A percentile compares a stretch with the other conserved stretches of the same genome.
Evolutionary conservation across 2,113 vertebrate genomes (phyloP).

Genomic region (Rhynchomys soricoides): DNA sequence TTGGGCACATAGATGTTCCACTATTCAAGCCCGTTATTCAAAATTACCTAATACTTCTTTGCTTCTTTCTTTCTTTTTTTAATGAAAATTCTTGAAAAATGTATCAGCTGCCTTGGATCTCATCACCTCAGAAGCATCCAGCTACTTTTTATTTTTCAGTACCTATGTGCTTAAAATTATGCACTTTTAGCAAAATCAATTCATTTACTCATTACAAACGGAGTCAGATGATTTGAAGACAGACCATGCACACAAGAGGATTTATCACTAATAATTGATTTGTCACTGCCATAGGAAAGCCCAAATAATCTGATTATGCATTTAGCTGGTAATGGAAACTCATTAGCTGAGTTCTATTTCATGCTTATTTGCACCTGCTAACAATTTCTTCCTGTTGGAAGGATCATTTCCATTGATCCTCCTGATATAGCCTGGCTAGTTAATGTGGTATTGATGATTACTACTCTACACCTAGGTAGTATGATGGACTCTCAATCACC

Average conservation of each 20-base stretch:
- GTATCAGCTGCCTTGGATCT: neutral
- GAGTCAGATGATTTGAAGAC: slow-evolving; percentile 61
- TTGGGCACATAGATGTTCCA: neutral
- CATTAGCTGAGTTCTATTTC: slow-evolving; percentile 86
- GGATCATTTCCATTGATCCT: slow-evolving; percentile 71
- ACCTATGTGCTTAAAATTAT: slow-evolving; percentile 21
- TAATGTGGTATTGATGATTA: slow-evolving; percentile 51
- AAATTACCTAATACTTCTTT: neutral
- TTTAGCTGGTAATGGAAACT: slow-evolving; percentile 85
- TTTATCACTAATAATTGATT: slow-evolving; percentile 83
- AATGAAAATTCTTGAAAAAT: slow-evolving; percentile 39
- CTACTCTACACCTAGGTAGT: neutral
- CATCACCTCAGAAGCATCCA: neutral
- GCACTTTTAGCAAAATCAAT: slow-evolving; percentile 50
- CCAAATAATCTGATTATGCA: slow-evolving; percentile 84
- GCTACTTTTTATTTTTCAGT: neutral
- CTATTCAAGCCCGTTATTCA: neutral
- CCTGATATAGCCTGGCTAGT: slow-evolving; percentile 55
- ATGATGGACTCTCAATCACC: slow-evolving; percentile 31
- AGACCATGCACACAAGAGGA: slow-evolving; percentile 68
- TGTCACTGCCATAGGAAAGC: slow-evolving; percentile 73
- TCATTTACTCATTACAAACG: slow-evolving; percentile 52
- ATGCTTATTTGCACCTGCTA: slow-evolving; percentile 84
- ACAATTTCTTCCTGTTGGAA: slow-evolving; percentile 74
- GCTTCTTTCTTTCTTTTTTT: too few relatives aligned